Base-by-base conservation (phyloP, 2,888 invertebrate species). In the Callyntrura guangdongensis region DNA sequence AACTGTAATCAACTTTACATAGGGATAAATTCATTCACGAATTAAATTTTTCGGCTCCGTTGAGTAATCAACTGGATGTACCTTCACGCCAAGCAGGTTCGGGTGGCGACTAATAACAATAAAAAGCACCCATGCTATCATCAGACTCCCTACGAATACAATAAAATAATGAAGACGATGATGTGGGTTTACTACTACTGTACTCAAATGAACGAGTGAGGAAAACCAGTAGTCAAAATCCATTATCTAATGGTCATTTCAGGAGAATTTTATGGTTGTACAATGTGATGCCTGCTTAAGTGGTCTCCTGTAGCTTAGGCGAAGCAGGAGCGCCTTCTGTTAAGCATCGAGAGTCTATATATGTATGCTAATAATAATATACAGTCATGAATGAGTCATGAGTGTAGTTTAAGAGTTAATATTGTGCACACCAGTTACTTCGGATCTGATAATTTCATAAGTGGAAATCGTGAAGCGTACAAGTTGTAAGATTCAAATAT, bases 221-320 rank as follows among this genome's bases (percentile, higher is more conserved):
- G 61, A 91, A 89, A 93, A 93, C 93, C 93, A 92, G 93, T 93
- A 93, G 93, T 93, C 92, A 92, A 92, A 93, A 90, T 93, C 92
- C 93, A 93, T 93, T 93, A 93, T 90, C 89, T 93, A 93, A 93
- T 93, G 91, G 92, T 89, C 86, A 81, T 86, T 90, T 84, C 77
- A 77, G 69, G 84, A 84, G 84, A 79, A 64, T 90, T 85, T 85
- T 86, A 86, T 59, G 56, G 79, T 17, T 8, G 17, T 36, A 61
- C 83, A 85, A 77, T 74, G 72, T 72, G 83, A 83, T 83, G 53
- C 49, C n/a, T 5, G 53, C 49, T 6, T 5, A 36, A 22, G 12
- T 27, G 67, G 36, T 86, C 86, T 67, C 79, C 64, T 86, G 86
- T 86, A 67, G 87, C 53, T 87, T 36, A n/a, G n/a, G 14, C 22